These are phyloP conservation scores for Tragelaphus oryx DNA, from an alignment of 2,797 vertebrate species.

Conservation along the genomic window DNA sequence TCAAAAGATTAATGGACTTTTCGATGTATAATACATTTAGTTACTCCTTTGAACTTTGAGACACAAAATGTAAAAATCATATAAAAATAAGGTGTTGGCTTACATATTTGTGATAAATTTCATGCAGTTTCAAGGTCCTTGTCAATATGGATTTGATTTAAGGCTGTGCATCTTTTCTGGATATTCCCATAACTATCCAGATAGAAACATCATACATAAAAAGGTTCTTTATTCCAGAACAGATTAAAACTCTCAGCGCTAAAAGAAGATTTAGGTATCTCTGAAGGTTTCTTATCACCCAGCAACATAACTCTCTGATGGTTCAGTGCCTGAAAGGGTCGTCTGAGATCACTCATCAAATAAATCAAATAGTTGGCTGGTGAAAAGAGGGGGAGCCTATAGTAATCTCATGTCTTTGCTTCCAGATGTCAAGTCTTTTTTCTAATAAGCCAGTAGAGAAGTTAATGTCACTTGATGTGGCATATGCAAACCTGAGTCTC, in stretches of 20 bases:
- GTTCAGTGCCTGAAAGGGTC: conserved; percentile 78
- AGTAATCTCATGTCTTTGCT: conserved; percentile 76
- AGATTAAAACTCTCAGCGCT: conserved; percentile 73
- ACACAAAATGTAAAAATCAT: conserved; percentile 65
- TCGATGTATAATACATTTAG: conserved; percentile 58
- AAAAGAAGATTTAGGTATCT: conserved; percentile 79
- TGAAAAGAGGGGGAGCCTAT: conserved; percentile 70
- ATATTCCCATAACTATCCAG: conserved; percentile 76
- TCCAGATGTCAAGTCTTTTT: conserved; percentile 74
- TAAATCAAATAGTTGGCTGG: conserved; percentile 78
- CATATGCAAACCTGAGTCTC: conserved; percentile 64
- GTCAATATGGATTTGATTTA: conserved; percentile 74
- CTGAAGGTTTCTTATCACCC: conserved; percentile 80
- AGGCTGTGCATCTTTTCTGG: conserved; percentile 73
- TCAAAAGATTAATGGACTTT: conserved; percentile 72
- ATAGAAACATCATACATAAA: conserved; percentile 77
- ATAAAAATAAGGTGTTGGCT: conserved; percentile 56
- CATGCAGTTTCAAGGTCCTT: conserved; percentile 66
- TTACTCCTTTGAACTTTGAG: conserved; percentile 62
- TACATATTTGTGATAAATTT: conserved; percentile 61
- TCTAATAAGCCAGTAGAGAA: conserved; percentile 70
- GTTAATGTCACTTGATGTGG: conserved; percentile 71
- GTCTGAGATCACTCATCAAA: conserved; percentile 77
- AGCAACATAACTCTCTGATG: conserved; percentile 77
- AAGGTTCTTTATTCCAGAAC: conserved; percentile 73